phyloP scores from a whole-genome alignment of 2,888 invertebrate species.

The Drosophila macrothrix region DNA sequence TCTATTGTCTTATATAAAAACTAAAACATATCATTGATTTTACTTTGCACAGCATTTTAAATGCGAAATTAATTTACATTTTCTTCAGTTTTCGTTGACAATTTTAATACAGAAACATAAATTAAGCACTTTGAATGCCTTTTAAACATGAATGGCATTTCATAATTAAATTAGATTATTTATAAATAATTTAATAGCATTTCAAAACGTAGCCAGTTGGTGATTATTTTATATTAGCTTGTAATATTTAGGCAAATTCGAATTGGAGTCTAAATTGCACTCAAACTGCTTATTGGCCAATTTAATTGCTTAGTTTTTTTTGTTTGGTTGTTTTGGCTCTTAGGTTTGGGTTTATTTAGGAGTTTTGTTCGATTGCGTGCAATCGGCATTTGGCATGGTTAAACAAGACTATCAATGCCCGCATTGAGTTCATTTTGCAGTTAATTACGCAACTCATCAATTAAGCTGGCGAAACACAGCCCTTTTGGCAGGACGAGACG shows the following conservation, averaged over 20 bases:
- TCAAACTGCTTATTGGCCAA: conserved; percentile 31
- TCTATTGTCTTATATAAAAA: neutral
- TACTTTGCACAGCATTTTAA: neutral
- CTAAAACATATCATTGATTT: neutral
- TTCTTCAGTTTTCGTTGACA: neutral
- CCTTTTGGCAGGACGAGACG: conserved; percentile 11
- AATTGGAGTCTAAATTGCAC: neutral
- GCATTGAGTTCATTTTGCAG: conserved; percentile 74
- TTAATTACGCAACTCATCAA: conserved; percentile 83
- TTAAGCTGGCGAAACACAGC: conserved; percentile 54
- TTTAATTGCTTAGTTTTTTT: conserved; percentile 8
- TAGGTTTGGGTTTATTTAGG: neutral
- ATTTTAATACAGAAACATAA: neutral
- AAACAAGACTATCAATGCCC: conserved; percentile 62
- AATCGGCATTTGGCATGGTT: conserved; percentile 41
- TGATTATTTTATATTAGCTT: neutral
- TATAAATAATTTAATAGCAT: neutral
- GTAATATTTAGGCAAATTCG: neutral
- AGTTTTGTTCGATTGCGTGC: conserved; percentile 45
- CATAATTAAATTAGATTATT: neutral
- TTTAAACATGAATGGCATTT: neutral
- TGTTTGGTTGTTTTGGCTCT: neutral
- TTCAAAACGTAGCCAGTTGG: neutral
- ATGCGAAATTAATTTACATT: neutral
- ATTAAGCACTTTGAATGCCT: neutral